Percentiles rank a stretch among this genome's conserved stretches.
Evolutionary conservation across 2,797 vertebrate species (phyloP).

Genomic region (Fringilla coelebs): DNA sequence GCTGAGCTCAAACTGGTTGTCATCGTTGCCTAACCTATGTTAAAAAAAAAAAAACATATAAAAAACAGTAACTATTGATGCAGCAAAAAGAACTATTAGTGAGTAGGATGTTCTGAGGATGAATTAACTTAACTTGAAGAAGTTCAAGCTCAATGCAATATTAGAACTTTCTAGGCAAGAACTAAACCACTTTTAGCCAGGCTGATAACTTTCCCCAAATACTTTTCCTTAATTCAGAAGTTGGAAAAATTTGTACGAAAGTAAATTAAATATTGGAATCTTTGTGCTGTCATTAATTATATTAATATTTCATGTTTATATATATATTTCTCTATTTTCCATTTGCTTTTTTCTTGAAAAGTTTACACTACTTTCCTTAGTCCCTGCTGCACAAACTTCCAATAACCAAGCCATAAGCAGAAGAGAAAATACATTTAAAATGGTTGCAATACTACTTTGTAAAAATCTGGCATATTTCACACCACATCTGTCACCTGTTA

Average conservation of each 20-base stretch:
- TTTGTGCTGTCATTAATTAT: background rate
- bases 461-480: background rate
- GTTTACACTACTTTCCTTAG: background rate
- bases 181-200: background rate
- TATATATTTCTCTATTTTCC: background rate
- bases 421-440: background rate
- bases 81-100: background rate
- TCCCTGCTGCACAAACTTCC: background rate
- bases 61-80: background rate
- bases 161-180: background rate
- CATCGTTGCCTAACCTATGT: slow-evolving; percentile 75
- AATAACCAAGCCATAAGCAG: background rate
- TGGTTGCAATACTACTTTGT: background rate
- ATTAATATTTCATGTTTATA: background rate
- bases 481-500: background rate
- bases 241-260: background rate
- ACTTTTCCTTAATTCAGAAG: background rate
- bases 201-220: background rate
- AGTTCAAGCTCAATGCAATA: background rate
- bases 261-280: background rate
- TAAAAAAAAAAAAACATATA: background rate
- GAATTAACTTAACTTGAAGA: background rate
- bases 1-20: slow-evolving; percentile 81
- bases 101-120: background rate
- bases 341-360: background rate